Conservation (phyloP, 2,888 invertebrate species). For the Mesoligia furuncula region DNA sequence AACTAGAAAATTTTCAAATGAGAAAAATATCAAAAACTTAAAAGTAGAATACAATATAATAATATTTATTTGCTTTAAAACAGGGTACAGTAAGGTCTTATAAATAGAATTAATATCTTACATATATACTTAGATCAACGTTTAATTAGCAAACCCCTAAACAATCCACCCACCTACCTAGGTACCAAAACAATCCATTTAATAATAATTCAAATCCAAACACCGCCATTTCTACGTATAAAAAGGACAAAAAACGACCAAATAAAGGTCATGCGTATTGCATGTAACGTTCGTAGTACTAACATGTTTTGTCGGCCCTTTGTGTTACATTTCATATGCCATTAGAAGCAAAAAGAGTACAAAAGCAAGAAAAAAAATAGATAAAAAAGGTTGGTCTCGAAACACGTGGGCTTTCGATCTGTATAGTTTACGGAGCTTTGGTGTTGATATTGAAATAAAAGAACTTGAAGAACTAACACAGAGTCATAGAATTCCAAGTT, state of each 20-base stretch:
- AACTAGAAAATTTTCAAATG: neutral
- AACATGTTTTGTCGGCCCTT: conserved; percentile 62
- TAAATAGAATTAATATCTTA: too few relatives aligned
- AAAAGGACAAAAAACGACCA: conserved; percentile 43
- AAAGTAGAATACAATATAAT: too few relatives aligned
- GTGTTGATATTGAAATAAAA: conserved; percentile 6
- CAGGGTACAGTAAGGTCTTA: too few relatives aligned
- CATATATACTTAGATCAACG: neutral
- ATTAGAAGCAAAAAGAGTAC: conserved; percentile 70
- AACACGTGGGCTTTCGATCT: conserved; percentile 77
- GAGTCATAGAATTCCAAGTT: neutral
- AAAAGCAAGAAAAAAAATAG: conserved; percentile 69
- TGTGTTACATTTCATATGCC: conserved; percentile 75
- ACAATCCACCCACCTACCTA: conserved; percentile 11
- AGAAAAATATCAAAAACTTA: neutral
- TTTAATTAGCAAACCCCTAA: neutral
- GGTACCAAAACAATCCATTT: conserved; percentile 43
- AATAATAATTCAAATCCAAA: conserved; percentile 31
- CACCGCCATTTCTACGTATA: conserved; percentile 52
- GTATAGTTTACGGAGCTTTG: conserved; percentile 23
- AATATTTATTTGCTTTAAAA: too few relatives aligned
- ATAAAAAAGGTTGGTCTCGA: conserved; percentile 69
- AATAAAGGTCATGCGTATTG: conserved; percentile 65
- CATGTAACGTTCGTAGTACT: conserved; percentile 51
- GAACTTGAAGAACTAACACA: neutral